Evolutionary conservation across 2,113 vertebrate genomes (phyloP).

Genomic region (Cromileptes altivelis): DNA sequence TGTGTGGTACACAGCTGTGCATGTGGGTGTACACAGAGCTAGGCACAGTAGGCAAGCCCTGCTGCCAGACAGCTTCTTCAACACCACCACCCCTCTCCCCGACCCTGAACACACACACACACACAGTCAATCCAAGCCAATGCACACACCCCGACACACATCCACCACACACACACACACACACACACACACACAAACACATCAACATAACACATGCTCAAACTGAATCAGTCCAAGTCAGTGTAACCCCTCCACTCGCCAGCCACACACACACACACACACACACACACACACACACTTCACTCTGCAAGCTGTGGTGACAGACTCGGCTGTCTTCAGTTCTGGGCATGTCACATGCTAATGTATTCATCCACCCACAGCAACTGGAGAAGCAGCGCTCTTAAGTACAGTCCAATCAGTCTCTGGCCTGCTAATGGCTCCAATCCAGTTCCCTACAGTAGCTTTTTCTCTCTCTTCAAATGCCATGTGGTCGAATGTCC

Average conservation of each 20-base stretch:
- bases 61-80: constrained; percentile 78
- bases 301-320: constrained; percentile 56
- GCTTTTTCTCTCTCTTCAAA: constrained; percentile 65
- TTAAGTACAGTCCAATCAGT: constrained; percentile 77
- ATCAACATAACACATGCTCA: constrained; percentile 43
- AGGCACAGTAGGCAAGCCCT: constrained; percentile 68
- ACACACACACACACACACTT: constrained; percentile 35
- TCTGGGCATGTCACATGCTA: constrained; percentile 73
- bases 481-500: constrained; percentile 64
- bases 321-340: constrained; percentile 64
- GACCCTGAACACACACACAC: constrained; percentile 32
- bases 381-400: constrained; percentile 65
- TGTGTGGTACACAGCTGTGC: constrained; percentile 79
- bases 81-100: constrained; percentile 24
- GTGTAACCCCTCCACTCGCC: constrained; percentile 37
- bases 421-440: constrained; percentile 67
- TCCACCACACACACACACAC: background rate
- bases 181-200: background rate
- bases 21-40: constrained; percentile 71
- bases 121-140: constrained; percentile 29
- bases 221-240: constrained; percentile 43
- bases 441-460: constrained; percentile 62
- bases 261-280: constrained; percentile 36
- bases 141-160: constrained; percentile 23
- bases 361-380: constrained; percentile 80